Conservation (phyloP, 2,797 vertebrate species). For the Hephaestus fuliginosus region DNA sequence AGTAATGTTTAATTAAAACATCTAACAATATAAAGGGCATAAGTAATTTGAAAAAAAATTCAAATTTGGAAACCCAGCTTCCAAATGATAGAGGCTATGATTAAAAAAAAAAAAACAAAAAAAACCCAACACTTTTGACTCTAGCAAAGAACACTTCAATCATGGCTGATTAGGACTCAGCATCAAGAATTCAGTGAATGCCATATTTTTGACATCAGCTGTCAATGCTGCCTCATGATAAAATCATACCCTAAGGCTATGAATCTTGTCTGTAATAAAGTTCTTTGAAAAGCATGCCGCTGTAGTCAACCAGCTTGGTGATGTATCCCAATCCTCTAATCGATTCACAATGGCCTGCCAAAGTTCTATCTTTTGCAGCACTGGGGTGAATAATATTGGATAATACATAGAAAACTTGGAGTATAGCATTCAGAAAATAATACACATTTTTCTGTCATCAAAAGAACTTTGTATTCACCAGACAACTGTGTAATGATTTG, state of each 20-base stretch:
- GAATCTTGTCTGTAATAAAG: constrained; percentile 55
- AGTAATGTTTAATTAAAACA: constrained; percentile 54
- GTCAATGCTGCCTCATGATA: constrained; percentile 68
- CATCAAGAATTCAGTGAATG: constrained; percentile 46
- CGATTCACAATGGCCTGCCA: constrained; percentile 48
- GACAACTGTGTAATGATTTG: not conserved
- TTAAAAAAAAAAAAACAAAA: constrained; percentile 31
- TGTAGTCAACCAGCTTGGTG: constrained; percentile 38
- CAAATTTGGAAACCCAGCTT: not conserved
- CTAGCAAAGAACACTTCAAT: constrained; percentile 57
- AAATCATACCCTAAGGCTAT: constrained; percentile 62
- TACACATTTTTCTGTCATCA: not conserved
- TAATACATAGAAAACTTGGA: constrained; percentile 11
- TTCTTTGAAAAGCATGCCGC: constrained; percentile 56
- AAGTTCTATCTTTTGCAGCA: constrained; percentile 25
- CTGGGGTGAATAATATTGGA: constrained; percentile 3
- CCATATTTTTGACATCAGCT: constrained; percentile 63
- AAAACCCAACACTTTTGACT: constrained; percentile 58
- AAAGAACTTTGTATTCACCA: not conserved
- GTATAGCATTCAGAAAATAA: constrained; percentile 1
- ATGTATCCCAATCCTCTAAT: constrained; percentile 52
- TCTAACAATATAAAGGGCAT: constrained; percentile 38
- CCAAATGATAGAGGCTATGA: constrained; percentile 32
- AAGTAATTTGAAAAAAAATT: constrained; percentile 38
- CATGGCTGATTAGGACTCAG: constrained; percentile 54